Evolutionary conservation across 2,888 invertebrate species (phyloP).

Genomic region (Diadromus collaris): DNA sequence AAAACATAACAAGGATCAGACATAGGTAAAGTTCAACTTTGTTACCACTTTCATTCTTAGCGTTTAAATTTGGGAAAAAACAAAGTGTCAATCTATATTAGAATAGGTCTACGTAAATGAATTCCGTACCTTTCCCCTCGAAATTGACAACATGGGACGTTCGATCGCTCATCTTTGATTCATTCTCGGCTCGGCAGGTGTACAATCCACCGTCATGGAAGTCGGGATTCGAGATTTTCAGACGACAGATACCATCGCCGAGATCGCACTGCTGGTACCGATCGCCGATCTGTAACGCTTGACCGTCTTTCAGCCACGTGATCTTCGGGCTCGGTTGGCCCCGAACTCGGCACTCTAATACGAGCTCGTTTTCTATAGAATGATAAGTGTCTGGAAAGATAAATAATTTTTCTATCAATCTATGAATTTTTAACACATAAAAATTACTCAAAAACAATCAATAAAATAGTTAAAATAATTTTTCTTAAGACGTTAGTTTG

Average conservation of each 20-base stretch:
- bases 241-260: slow-evolving; percentile 88
- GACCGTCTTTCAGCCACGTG: slow-evolving; percentile 89
- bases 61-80: not conserved
- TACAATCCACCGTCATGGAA: slow-evolving; percentile 88
- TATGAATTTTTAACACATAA: slow-evolving; percentile 1
- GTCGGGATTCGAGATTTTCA: slow-evolving; percentile 85
- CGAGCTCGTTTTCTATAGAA: slow-evolving; percentile 86
- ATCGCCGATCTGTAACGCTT: slow-evolving; percentile 81
- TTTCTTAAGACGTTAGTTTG: no score
- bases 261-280: slow-evolving; percentile 86
- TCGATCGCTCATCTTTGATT: slow-evolving; percentile 86
- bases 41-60: not conserved
- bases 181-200: slow-evolving; percentile 88
- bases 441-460: slow-evolving; percentile 12
- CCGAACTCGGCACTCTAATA: slow-evolving; percentile 89
- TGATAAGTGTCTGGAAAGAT: slow-evolving; percentile 85
- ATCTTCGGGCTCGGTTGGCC: slow-evolving; percentile 88
- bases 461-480: slow-evolving; percentile 9
- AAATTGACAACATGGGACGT: slow-evolving; percentile 88
- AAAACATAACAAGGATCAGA: not conserved
- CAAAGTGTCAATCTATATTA: not conserved
- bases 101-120: not conserved
- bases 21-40: not conserved
- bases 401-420: slow-evolving; percentile 13
- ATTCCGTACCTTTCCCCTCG: slow-evolving; percentile 81